Base-by-base conservation (phyloP, 1,140 invertebrate species). In the Hydropsyche tenuis region DNA sequence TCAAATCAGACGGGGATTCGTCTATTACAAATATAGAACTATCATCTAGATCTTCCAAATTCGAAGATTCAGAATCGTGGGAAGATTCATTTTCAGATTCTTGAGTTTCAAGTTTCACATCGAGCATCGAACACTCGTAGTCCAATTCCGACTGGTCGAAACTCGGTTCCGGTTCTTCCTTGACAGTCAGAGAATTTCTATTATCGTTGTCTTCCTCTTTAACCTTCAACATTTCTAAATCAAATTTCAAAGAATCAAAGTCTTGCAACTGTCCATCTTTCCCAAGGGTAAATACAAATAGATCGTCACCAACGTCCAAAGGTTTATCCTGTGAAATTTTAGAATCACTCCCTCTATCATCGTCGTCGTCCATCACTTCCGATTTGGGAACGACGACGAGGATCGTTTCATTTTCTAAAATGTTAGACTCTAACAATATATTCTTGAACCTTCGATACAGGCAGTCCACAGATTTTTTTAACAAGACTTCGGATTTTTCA, bases 341-440 rank as follows among this genome's bases (percentile, higher is more conserved):
- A 23, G 12, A 53, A 9, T 11, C 42, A 1, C 20, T 64, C 27
- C 7, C 45, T 63, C 20, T 20, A n/a, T 56, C 20, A 16, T 37
- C 27, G 14, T 16, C 46, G 18, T 72, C 30, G 30, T 74, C 37
- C 11, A 69, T 22, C 1, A 42, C 18, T 20, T 70, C 46, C 14
- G 46, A 65, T 70, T 78, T 74, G 0, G 72, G 72, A n/a, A 73
- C 5, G 14, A 75, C 71, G n/a, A 72, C 72, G 4, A 74, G 56
- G 11, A 74, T 74, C 11, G 72, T 75, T n/a, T 76, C 72, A 12
- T 75, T 60, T 14, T 71, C 53, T n/a, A 30, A 63, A 12, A 71
- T 66, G n/a, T 37, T 42, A 1, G 12, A 3, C 7, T 66, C 64
- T 4, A 45, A 51, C 18, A 22, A 51, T 45, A 53, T 71, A 51